phyloP scores from a whole-genome alignment of 2,888 invertebrate genomes.

The Amblyjoppa proteus region DNA sequence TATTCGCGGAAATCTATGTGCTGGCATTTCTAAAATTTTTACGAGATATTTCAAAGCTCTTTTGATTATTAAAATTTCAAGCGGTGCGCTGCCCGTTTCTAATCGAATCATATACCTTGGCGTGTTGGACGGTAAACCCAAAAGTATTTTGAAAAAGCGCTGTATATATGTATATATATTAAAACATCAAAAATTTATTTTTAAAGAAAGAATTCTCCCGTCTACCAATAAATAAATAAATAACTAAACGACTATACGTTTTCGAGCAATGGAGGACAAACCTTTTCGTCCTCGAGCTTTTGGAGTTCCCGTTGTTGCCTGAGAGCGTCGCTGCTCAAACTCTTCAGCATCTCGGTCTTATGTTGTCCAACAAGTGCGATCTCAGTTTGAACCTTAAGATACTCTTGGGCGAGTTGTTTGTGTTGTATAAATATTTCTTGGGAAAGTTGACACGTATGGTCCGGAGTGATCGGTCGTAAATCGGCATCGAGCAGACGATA shows the following conservation, averaged over 20 bases:
- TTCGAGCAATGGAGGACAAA: background rate
- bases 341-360: conserved; percentile 90
- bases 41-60: no score
- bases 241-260: conserved; percentile 1
- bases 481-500: conserved; percentile 93
- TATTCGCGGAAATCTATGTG: no score
- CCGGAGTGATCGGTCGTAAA: conserved; percentile 93
- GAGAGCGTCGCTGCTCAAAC: conserved; percentile 85
- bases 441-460: conserved; percentile 91
- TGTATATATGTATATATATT: no score
- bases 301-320: conserved; percentile 88
- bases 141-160: no score
- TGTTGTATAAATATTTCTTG: conserved; percentile 95
- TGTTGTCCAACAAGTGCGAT: conserved; percentile 92
- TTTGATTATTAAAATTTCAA: no score
- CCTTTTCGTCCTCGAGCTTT: conserved; percentile 90
- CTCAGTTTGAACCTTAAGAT: conserved; percentile 95
- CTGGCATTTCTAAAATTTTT: no score
- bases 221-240: background rate
- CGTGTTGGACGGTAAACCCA: no score
- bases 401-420: conserved; percentile 94
- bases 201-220: no score
- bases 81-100: no score
- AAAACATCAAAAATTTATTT: no score
- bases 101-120: no score